phyloP scores from a whole-genome alignment of 2,888 invertebrate genomes.

The Hydrotaea diabolus region DNA sequence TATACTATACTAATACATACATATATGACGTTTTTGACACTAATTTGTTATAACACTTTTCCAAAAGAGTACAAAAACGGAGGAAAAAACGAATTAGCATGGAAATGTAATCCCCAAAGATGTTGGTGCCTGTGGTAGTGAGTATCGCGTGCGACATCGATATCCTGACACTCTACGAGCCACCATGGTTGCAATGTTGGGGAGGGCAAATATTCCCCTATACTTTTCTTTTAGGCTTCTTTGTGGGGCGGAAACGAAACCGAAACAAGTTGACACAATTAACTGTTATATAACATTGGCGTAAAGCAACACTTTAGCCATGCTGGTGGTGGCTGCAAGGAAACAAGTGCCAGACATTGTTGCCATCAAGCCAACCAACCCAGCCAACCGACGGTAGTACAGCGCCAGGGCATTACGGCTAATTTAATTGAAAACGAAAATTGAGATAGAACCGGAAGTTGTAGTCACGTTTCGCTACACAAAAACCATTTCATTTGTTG shows the following conservation, averaged over 20 bases:
- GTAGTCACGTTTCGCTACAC: constrained; percentile 29
- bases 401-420: background rate
- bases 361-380: background rate
- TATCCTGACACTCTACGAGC: too few species aligned
- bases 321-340: background rate
- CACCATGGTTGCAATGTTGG: background rate
- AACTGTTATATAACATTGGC: background rate
- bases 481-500: background rate
- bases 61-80: background rate
- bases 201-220: background rate
- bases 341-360: background rate
- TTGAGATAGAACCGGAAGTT: constrained; percentile 32
- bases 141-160: background rate
- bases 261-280: constrained; percentile 8
- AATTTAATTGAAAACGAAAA: constrained; percentile 36
- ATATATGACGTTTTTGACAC: background rate
- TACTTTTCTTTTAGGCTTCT: background rate
- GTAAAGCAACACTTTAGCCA: background rate
- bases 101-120: constrained; percentile 21
- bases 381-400: background rate
- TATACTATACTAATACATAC: too few species aligned
- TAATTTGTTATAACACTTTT: constrained; percentile 32
- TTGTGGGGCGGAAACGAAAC: background rate
- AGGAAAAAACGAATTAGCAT: constrained; percentile 22
- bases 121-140: background rate